These are phyloP conservation scores for Listronotus oregonensis DNA, from an alignment of 1,140 invertebrate genomes.

Conservation along the genomic window DNA sequence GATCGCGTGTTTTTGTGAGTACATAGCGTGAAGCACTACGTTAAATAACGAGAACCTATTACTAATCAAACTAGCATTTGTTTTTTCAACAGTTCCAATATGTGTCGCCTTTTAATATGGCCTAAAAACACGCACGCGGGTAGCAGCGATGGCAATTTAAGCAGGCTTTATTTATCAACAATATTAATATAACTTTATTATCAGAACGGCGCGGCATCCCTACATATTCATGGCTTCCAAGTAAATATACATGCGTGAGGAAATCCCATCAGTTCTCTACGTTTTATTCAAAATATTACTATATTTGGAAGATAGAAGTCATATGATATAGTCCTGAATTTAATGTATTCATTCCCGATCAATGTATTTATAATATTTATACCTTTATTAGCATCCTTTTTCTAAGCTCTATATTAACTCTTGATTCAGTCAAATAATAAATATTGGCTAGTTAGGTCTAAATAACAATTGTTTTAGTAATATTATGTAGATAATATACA, in stretches of 20 bases:
- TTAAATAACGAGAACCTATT: constrained; percentile 51
- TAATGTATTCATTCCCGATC: too few species aligned
- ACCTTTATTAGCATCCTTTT: too few species aligned
- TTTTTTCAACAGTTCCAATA: constrained; percentile 52
- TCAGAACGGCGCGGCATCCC: constrained; percentile 4
- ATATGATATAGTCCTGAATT: too few species aligned
- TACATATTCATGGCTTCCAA: constrained; percentile 32
- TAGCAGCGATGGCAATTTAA: constrained; percentile 24
- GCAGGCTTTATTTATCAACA: constrained; percentile 27
- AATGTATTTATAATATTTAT: too few species aligned
- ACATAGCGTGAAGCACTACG: constrained; percentile 51
- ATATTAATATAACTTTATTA: constrained; percentile 37
- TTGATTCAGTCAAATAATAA: too few species aligned
- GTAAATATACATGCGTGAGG: constrained; percentile 26
- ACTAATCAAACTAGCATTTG: constrained; percentile 51
- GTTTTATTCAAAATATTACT: constrained; percentile 9
- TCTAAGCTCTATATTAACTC: too few species aligned
- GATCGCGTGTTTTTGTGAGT: constrained; percentile 42
- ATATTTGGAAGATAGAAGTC: too few species aligned
- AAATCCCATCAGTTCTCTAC: constrained; percentile 12
- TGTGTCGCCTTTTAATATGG: constrained; percentile 47
- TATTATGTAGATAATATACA: too few species aligned
- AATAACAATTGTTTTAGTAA: too few species aligned
- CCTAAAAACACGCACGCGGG: constrained; percentile 44
- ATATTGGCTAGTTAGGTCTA: too few species aligned